Base-by-base conservation (phyloP, 2,797 vertebrate genomes). In the Lithobates sylvaticus region DNA sequence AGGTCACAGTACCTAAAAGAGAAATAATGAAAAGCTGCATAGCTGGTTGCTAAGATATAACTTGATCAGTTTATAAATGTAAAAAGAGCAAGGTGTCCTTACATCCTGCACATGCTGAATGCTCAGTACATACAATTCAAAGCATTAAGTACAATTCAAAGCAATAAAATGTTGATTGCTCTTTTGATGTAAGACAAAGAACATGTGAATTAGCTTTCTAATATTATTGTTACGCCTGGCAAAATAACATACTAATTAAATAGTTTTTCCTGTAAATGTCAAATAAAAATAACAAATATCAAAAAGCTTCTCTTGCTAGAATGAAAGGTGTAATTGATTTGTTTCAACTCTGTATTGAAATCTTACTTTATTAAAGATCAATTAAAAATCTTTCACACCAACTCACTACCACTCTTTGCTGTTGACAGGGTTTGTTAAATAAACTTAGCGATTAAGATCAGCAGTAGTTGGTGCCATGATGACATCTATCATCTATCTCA, bases 1-100 rank as follows among this genome's bases (percentile, higher is more conserved):
- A n/a, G 54, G 54, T 70, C 83, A 84, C 44, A 13, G 10, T 36
- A 34, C 32, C 54, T 44, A 50, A 15, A 10, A 27, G 5, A 26
- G 42, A 50, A 54, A 76, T 84, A 50, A 70, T 84, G 36, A 27
- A 54, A 42, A 10, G n/a, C 18, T 72, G 16, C 16, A 23, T 42
- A 26, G 50, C 39, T 71, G 10, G 47, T 78, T 84, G 74, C 74
- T 77, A 42, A 77, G 67, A 61, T 42, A 77, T 84, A 77, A 68
- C 65, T 44, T 68, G 32, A 61, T 61, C 32, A 54, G 44, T 21
- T 27, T 36, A 71, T 23, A 64, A 77, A 39, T 21, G 10, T n/a
- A 71, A 78, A 61, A 71, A 64, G 65, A 70, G 58, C 32, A 71
- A 78, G 21, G 21, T 39, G 32, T 78, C 42, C 65, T 71, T 77